Conservation (phyloP, 2,797 vertebrate species). For the Tokudaia muenninki region DNA sequence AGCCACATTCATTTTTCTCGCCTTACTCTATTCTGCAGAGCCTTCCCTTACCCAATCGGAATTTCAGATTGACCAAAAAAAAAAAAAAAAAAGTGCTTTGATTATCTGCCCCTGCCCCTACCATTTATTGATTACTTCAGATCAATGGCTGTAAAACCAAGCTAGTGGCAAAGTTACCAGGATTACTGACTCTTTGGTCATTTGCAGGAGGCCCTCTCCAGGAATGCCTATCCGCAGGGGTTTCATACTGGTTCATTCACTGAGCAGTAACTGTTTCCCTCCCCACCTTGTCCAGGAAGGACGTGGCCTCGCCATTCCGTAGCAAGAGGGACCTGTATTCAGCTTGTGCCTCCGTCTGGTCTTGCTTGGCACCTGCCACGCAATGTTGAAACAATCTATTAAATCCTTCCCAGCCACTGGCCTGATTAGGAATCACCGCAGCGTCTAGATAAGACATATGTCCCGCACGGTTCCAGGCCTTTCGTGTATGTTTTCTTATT, state of each 20-base stretch:
- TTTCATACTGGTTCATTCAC: background rate
- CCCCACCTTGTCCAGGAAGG: too few relatives aligned
- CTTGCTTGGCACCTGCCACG: background rate
- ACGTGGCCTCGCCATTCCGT: fast-evolving
- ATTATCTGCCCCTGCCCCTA: background rate
- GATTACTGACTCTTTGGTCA: background rate
- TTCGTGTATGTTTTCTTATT: background rate
- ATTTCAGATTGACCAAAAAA: background rate
- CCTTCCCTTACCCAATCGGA: background rate
- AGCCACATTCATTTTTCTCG: background rate
- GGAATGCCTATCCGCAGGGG: fast-evolving
- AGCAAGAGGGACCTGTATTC: background rate
- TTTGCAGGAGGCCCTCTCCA: background rate
- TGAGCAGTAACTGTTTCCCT: background rate
- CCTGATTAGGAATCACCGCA: background rate
- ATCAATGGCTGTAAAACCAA: background rate
- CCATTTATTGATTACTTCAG: background rate
- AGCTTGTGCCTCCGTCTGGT: too few relatives aligned
- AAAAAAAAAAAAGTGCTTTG: background rate
- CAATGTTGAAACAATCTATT: background rate
- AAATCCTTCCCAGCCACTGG: background rate
- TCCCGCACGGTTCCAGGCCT: background rate
- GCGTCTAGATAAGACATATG: background rate
- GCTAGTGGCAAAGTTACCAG: background rate
- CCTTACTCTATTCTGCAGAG: background rate